Evolutionary conservation across 30 jellyfish, hydroid and myxozoan genomes (phyloP).

Genomic region (Rhopilema esculentum): DNA sequence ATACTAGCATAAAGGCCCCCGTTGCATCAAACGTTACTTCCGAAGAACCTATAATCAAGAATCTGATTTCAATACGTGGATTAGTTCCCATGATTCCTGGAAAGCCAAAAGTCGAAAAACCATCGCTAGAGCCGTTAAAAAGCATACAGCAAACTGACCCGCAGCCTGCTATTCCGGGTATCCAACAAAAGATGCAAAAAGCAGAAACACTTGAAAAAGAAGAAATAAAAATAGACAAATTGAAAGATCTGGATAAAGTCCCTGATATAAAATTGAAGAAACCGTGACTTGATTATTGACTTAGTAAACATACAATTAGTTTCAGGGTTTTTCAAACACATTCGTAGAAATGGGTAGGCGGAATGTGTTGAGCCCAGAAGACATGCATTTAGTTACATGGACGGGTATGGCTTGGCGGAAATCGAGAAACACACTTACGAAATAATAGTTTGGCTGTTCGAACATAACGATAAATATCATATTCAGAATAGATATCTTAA

Average conservation of each 20-base stretch:
- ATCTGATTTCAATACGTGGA: background rate
- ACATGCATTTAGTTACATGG: too few relatives aligned
- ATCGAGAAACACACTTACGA: too few relatives aligned
- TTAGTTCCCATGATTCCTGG: conserved; percentile 5
- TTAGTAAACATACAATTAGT: too few relatives aligned
- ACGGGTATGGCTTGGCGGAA: too few relatives aligned
- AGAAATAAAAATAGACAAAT: background rate
- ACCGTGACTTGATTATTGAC: background rate
- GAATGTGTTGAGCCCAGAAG: too few relatives aligned
- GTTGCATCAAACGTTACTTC: too few relatives aligned
- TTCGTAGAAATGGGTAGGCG: too few relatives aligned
- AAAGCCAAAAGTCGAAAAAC: conserved; percentile 16
- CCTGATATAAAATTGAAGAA: background rate
- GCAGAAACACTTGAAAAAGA: background rate
- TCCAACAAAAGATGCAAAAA: conserved; percentile 1
- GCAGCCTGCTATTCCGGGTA: conserved; percentile 28
- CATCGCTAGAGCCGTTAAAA: conserved; percentile 1
- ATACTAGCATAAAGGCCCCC: too few relatives aligned
- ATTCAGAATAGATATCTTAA: background rate
- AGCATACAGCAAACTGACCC: background rate
- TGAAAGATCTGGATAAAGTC: background rate
- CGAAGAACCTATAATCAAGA: too few relatives aligned
- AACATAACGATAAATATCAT: background rate
- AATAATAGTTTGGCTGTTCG: too few relatives aligned
- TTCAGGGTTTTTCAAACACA: too few relatives aligned